Evolutionary conservation across 2,888 invertebrate genomes (phyloP), one percentile per base, ranked within the genome.

Genomic region (Bimastos eiseni): DNA sequence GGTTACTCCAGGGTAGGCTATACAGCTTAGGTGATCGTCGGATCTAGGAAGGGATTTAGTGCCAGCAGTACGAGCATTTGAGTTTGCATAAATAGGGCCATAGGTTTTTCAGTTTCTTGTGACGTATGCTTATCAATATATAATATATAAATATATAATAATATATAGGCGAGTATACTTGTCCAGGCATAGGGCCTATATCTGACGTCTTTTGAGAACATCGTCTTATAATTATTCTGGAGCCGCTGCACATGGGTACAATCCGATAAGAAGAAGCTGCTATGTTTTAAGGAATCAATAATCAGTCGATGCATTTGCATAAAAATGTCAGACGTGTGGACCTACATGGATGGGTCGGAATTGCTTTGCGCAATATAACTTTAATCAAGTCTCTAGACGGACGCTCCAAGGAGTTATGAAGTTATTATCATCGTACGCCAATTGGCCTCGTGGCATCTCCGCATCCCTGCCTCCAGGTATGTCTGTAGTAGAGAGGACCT

Each of bases 401-500:
- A 49, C 49, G n/a, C 70, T 70, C n/a, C n/a, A n/a, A 70, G 30
- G n/a, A 70, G 70, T 70, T 70, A 70, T 70, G n/a, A n/a, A n/a
- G 30, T 11, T 13, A 70, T 70, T 70, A 70, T 70, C 70, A 70
- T 70, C 30, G 70, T n/a, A 70, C 30, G 70, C 70, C 30, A 70
- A 70, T 70, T 70, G 70, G 70, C 70, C 70, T 70, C 70, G n/a
- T n/a, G n/a, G 70, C 30, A 70, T n/a, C 70, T n/a, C 70, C 30
- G 70, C 70, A 70, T 70, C 70, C 70, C 13, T 70, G 70, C 70
- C n/a, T n/a, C 70, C 70, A 70, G 70, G 70, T 70, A 70, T 70
- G 70, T 70, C 70, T 70, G 70, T 70, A 70, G 70, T 70, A 70
- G 70, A 49, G 70, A 70, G 70, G 70, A 70, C 70, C 70, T 70